These are phyloP conservation scores for Cynopterus sphinx DNA, from an alignment of 2,797 vertebrate genomes.

Conservation along the genomic window DNA sequence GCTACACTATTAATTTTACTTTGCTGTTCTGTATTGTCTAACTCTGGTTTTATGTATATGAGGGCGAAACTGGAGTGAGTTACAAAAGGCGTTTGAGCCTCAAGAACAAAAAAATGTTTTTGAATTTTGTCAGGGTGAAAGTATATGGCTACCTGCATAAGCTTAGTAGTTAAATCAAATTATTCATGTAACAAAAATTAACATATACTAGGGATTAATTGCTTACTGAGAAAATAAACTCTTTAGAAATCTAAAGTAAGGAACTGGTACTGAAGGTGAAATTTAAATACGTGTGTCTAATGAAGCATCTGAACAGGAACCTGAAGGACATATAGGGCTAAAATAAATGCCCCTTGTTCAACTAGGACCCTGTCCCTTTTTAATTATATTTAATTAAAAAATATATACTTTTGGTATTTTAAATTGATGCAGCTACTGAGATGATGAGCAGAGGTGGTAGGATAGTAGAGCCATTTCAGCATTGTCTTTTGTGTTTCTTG, in stretches of 20 bases:
- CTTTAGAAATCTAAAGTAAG: background rate
- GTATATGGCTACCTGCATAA: background rate
- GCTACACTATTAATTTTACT: background rate
- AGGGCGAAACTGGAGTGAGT: background rate
- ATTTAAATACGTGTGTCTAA: background rate
- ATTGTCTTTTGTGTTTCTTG: background rate
- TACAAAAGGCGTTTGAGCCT: background rate
- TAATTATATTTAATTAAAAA: background rate
- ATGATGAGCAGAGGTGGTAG: background rate
- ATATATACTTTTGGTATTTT: background rate
- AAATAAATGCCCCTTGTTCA: background rate
- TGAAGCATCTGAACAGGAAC: background rate
- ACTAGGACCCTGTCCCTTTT: background rate
- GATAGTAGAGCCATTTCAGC: background rate
- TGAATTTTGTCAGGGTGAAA: background rate
- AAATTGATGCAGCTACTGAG: background rate
- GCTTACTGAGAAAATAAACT: background rate
- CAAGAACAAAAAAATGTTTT: background rate
- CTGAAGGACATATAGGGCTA: rapidly evolving
- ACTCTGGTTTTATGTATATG: background rate
- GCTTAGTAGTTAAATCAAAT: background rate
- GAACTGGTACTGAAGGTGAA: background rate
- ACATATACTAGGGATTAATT: background rate
- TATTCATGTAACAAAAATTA: background rate
- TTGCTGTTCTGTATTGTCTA: background rate